These are phyloP conservation scores for Acrocephalus arundinaceus DNA, from an alignment of 2,113 vertebrate genomes.

Conservation along the genomic window DNA sequence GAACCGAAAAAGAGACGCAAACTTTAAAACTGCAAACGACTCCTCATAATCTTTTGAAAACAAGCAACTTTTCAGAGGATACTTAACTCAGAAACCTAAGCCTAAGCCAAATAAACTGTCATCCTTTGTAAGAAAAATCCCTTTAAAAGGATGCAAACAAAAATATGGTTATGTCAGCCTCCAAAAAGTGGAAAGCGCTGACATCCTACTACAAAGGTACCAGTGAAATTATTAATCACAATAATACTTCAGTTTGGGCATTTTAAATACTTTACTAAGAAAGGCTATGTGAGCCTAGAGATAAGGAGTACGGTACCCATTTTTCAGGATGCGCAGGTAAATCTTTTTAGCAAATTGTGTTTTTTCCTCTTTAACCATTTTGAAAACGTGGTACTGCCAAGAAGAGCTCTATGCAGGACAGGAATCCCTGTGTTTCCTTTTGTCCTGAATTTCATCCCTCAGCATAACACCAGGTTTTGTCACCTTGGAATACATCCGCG, in stretches of 20 bases:
- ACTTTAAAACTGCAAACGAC: neutral
- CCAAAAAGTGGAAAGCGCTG: neutral
- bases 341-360: neutral
- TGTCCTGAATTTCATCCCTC: neutral
- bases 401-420: neutral
- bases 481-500: neutral
- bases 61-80: neutral
- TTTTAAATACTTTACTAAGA: neutral
- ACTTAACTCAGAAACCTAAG: neutral
- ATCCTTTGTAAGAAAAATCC: neutral
- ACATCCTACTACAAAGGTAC: neutral
- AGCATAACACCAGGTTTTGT: rapidly evolving
- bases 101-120: neutral
- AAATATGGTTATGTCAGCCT: neutral
- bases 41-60: constrained; percentile 5
- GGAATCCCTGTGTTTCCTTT: neutral
- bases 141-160: neutral
- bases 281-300: neutral
- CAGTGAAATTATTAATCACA: neutral
- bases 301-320: neutral
- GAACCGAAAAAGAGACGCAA: neutral
- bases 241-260: neutral
- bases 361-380: neutral
- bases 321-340: neutral
- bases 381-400: neutral